Evolutionary conservation across 2,888 invertebrate genomes (phyloP).

Genomic region (Cerceris rybyensis): DNA sequence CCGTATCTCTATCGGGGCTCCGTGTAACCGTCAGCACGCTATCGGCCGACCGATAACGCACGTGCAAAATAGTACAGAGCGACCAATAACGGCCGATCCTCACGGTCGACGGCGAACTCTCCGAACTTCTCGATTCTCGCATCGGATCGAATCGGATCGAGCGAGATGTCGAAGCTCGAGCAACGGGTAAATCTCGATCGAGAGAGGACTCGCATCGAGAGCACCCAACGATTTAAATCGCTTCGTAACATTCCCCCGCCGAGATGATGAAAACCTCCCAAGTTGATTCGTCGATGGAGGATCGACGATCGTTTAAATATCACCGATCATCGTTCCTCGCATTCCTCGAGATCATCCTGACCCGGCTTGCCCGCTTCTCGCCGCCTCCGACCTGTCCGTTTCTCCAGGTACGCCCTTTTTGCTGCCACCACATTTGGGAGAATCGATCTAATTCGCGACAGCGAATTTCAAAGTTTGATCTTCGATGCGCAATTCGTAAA

Average conservation of each 20-base stretch:
- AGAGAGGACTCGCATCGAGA: slow-evolving; percentile 4
- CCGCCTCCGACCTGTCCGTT: slow-evolving; percentile 6
- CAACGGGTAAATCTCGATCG: neutral
- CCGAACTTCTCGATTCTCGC: slow-evolving; percentile 19
- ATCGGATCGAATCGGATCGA: slow-evolving; percentile 10
- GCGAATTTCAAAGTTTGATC: neutral
- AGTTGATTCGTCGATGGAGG: slow-evolving; percentile 54
- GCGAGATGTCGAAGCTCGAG: no score
- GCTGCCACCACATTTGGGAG: neutral
- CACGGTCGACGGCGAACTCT: slow-evolving; percentile 53
- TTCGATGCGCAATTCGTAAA: no score
- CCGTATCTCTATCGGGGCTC: slow-evolving; percentile 75
- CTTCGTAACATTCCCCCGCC: slow-evolving; percentile 34
- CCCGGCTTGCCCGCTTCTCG: slow-evolving; percentile 26
- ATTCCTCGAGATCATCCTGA: slow-evolving; percentile 59
- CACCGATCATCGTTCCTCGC: slow-evolving; percentile 69
- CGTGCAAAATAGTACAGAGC: slow-evolving; percentile 76
- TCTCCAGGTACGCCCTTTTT: slow-evolving; percentile 26
- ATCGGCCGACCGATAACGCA: slow-evolving; percentile 70
- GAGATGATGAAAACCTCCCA: slow-evolving; percentile 62
- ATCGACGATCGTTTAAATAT: slow-evolving; percentile 66
- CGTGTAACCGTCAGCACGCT: slow-evolving; percentile 71
- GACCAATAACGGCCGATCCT: slow-evolving; percentile 48
- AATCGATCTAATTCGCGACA: neutral
- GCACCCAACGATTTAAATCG: slow-evolving; percentile 32